A percentile compares a stretch with the other conserved stretches of the same genome.
Conservation (phyloP, 2,888 invertebrate species). For the Furcula furcula region DNA sequence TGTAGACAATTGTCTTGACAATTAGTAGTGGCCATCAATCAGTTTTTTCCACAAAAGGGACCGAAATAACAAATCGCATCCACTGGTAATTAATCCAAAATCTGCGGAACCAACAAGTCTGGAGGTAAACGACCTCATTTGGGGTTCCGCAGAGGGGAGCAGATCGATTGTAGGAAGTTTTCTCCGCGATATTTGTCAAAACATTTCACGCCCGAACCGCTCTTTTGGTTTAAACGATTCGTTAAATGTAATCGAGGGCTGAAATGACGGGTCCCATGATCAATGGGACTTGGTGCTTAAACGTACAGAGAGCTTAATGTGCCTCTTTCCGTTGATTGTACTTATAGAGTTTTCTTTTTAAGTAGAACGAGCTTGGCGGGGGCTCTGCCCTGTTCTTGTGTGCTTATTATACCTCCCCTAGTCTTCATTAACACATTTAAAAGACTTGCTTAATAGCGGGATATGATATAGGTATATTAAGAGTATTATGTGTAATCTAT, state of each 20-base stretch:
- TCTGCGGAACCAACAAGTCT: slow-evolving; percentile 51
- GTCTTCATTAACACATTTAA: no score
- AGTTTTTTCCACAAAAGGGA: slow-evolving; percentile 20
- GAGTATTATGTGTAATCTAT: no score
- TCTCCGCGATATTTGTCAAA: slow-evolving; percentile 67
- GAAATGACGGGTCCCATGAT: slow-evolving; percentile 1
- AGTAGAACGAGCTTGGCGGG: no score
- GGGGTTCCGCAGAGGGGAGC: slow-evolving; percentile 28
- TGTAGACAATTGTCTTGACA: slow-evolving; percentile 9
- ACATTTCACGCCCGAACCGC: slow-evolving; percentile 54
- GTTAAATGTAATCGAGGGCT: slow-evolving; percentile 9
- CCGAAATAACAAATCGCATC: slow-evolving; percentile 48
- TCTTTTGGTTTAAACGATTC: slow-evolving; percentile 30
- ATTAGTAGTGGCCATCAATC: slow-evolving; percentile 6
- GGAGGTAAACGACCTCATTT: slow-evolving; percentile 62
- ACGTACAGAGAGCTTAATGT: slow-evolving; percentile 1
- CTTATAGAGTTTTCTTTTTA: no score
- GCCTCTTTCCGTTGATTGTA: background rate
- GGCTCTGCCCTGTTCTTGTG: no score
- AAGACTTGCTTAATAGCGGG: background rate
- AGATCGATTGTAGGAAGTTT: slow-evolving; percentile 62
- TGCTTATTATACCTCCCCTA: no score
- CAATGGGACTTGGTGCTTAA: slow-evolving; percentile 2
- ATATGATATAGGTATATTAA: no score
- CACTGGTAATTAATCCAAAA: slow-evolving; percentile 66